A percentile compares a stretch with the other conserved stretches of the same genome.
These are phyloP conservation scores for Embiotoca jacksoni DNA, from an alignment of 2,113 vertebrate species.

Conservation along the genomic window DNA sequence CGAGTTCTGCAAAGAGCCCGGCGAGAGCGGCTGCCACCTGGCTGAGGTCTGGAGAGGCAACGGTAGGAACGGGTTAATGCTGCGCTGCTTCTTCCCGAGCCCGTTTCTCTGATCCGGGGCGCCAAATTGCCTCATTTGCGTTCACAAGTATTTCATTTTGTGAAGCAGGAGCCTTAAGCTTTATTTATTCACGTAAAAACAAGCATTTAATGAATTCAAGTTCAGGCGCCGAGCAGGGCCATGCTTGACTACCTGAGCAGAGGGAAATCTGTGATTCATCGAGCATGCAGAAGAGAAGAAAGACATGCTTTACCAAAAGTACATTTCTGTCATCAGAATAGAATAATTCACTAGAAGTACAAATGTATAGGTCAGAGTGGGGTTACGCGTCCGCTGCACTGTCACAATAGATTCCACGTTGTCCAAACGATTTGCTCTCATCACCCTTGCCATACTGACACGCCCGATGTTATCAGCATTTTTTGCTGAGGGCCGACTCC, in stretches of 20 bases:
- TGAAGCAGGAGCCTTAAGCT: conserved; percentile 12
- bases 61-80: conserved; percentile 81
- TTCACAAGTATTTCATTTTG: conserved; percentile 25
- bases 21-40: conserved; percentile 96
- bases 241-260: neutral
- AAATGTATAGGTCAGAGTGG: conserved; percentile 32
- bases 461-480: conserved; percentile 71
- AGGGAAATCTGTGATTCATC: neutral
- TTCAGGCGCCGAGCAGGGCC: neutral
- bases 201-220: conserved; percentile 22
- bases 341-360: neutral
- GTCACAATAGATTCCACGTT: conserved; percentile 64
- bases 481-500: conserved; percentile 65
- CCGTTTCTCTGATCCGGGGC: neutral
- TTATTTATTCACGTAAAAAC: conserved; percentile 30
- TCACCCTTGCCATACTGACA: conserved; percentile 36
- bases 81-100: too few species aligned
- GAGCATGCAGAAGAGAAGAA: neutral
- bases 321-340: neutral
- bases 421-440: conserved; percentile 28
- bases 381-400: conserved; percentile 38
- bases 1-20: conserved; percentile 98
- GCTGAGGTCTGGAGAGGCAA: conserved; percentile 98
- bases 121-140: conserved; percentile 2
- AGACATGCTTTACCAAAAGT: neutral